Evolutionary conservation across 2,113 vertebrate genomes (phyloP), one percentile per base, ranked within the genome.

Genomic region (Dunckerocampus dactyliophorus): DNA sequence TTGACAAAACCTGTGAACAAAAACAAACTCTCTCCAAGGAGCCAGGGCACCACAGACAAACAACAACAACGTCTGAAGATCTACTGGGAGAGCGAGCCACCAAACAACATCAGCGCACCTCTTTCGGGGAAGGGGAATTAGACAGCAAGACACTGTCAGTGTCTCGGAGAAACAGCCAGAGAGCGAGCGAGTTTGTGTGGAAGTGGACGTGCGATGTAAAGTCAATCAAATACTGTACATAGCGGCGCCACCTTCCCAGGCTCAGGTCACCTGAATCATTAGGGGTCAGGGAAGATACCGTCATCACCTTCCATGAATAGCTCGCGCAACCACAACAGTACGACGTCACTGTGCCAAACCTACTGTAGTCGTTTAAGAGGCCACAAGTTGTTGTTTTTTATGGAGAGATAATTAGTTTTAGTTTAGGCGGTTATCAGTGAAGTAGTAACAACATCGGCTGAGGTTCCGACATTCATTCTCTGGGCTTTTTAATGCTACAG

Each of bases 21-120:
- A 86, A 87, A 88, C 85, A 87, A 84, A 87, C 74, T 83, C 83
- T 74, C 88, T 86, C 85, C 67, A 77, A 87, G 88, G 88, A 86
- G 72, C 57, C 49, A 12, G 39, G 69, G 73, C 75, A 48, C 72
- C 54, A 31, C 78, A 72, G 78, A 64, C 72, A 88, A 89, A 89
- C 85, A 88, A 89, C 84, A 85, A 82, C 81, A 81, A 73, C 2
- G 52, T 77, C 58, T 72, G 69, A 68, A 20, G 63, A 73, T 81
- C 85, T 82, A 76, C 84, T 70, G 83, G 84, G 84, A 88, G 66
- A 68, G 63, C 64, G 1, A 48, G 62, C 76, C 37, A 74, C 73
- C 76, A 81, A 71, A 84, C 74, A 83, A 67, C 81, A 81, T 59
- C 73, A 66, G 65, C 47, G 61, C 19, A 21, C 65, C 56, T 67